Conservation (phyloP, 2,888 invertebrate species). For the Drosophila mimetica region DNA sequence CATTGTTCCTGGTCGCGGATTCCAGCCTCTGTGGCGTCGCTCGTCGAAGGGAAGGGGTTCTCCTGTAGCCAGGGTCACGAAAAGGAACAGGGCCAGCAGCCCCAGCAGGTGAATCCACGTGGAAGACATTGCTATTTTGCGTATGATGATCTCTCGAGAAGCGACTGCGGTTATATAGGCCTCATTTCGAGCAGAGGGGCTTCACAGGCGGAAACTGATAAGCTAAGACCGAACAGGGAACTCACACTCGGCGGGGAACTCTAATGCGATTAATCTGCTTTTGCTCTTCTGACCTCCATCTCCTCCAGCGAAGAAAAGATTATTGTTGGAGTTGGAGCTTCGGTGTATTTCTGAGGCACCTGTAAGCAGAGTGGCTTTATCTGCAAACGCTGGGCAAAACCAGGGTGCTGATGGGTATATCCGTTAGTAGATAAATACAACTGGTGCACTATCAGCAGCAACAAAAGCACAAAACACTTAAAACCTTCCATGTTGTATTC, state of each 20-base stretch:
- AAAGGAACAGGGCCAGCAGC: conserved; percentile 30
- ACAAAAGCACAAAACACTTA: not conserved
- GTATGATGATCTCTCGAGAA: conserved; percentile 2
- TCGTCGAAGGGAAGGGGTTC: conserved; percentile 48
- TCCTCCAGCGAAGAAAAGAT: conserved; percentile 24
- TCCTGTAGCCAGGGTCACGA: conserved; percentile 21
- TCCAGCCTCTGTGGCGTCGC: conserved; percentile 32
- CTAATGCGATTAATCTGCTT: conserved; percentile 27
- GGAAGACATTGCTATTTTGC: conserved; percentile 42
- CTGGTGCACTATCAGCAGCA: conserved; percentile 19
- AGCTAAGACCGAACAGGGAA: conserved; percentile 32
- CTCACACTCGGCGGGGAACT: conserved; percentile 44
- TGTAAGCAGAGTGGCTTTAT: conserved; percentile 53
- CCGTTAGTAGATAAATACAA: not conserved
- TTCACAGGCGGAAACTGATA: conserved; percentile 6
- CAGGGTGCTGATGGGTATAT: conserved; percentile 57
- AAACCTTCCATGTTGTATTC: conserved; percentile 12
- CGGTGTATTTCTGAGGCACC: conserved; percentile 25
- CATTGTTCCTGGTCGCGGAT: conserved; percentile 2
- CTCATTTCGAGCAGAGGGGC: conserved; percentile 16
- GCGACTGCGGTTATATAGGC: conserved; percentile 40
- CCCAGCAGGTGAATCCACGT: conserved; percentile 45
- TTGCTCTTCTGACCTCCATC: conserved; percentile 46
- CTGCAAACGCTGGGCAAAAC: conserved; percentile 64
- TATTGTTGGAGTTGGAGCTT: conserved; percentile 21